phyloP scores from a whole-genome alignment of 2,113 vertebrate genomes.

The Hiodon tergisus region DNA sequence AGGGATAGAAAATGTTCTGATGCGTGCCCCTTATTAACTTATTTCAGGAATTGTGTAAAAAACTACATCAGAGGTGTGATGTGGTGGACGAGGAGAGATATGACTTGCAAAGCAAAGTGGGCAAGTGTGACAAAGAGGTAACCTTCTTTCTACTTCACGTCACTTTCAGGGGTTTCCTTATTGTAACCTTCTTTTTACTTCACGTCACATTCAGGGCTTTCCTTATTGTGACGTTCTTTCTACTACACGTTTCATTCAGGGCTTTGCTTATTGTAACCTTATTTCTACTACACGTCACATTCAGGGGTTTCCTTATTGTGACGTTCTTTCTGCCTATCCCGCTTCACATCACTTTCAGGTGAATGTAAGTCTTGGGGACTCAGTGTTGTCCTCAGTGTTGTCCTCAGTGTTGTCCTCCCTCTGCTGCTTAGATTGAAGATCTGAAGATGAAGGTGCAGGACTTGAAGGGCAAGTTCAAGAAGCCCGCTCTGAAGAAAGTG shows the following conservation, averaged over 20 bases:
- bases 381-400: background rate
- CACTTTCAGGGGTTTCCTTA: too few species aligned
- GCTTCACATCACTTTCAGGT: background rate
- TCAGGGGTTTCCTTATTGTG: background rate
- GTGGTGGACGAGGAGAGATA: constrained; percentile 87
- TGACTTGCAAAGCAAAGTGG: constrained; percentile 72
- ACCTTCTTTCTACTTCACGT: background rate
- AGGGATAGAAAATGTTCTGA: background rate
- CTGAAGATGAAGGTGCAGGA: constrained; percentile 91
- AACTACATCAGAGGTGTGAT: constrained; percentile 76
- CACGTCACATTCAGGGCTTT: too few species aligned
- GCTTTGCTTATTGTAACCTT: background rate
- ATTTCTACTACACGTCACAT: too few species aligned
- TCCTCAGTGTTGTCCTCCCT: background rate
- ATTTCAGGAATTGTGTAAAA: constrained; percentile 78
- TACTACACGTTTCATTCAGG: background rate
- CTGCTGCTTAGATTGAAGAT: constrained; percentile 75
- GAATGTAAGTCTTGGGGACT: background rate
- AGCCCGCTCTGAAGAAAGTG: constrained; percentile 79
- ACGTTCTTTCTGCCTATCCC: background rate
- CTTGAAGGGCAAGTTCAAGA: constrained; percentile 93
- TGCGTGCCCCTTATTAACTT: background rate
- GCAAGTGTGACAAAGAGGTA: constrained; percentile 84
- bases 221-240: background rate
- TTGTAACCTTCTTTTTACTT: too few species aligned